Conservation (phyloP, 2,888 invertebrate genomes). For the Fragum whitleyi region DNA sequence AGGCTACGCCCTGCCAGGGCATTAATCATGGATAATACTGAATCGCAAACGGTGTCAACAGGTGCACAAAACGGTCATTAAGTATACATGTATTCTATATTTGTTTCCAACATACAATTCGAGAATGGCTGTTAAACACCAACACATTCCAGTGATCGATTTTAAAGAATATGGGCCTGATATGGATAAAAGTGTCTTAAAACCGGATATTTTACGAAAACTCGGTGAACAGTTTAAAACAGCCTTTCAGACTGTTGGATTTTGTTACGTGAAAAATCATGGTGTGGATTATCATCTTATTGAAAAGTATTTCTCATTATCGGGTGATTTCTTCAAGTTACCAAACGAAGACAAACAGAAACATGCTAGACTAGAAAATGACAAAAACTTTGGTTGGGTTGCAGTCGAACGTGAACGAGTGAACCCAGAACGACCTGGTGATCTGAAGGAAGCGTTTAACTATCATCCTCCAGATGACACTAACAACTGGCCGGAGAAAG, state of each 20-base stretch:
- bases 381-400: slow-evolving; percentile 48
- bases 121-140: background rate
- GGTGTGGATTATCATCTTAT: slow-evolving; percentile 42
- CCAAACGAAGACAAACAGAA: slow-evolving; percentile 53
- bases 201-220: slow-evolving; percentile 7
- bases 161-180: slow-evolving; percentile 3
- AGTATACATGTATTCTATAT: too few relatives aligned
- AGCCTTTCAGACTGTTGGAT: slow-evolving; percentile 58
- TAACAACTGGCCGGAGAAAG: slow-evolving; percentile 45
- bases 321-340: slow-evolving; percentile 53
- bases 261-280: slow-evolving; percentile 67
- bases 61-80: too few relatives aligned
- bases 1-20: too few relatives aligned
- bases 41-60: too few relatives aligned
- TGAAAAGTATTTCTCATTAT: slow-evolving; percentile 25
- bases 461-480: slow-evolving; percentile 40
- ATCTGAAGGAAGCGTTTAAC: slow-evolving; percentile 62
- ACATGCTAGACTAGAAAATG: slow-evolving; percentile 27
- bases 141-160: background rate
- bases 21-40: too few relatives aligned
- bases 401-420: slow-evolving; percentile 47
- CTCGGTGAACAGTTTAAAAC: slow-evolving; percentile 44
- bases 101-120: too few relatives aligned
- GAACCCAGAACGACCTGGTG: slow-evolving; percentile 57
- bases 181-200: background rate